Evolutionary conservation across 2,113 vertebrate species (phyloP), one percentile per base, ranked within the genome.

Genomic region (Amphilophus citrinellus): DNA sequence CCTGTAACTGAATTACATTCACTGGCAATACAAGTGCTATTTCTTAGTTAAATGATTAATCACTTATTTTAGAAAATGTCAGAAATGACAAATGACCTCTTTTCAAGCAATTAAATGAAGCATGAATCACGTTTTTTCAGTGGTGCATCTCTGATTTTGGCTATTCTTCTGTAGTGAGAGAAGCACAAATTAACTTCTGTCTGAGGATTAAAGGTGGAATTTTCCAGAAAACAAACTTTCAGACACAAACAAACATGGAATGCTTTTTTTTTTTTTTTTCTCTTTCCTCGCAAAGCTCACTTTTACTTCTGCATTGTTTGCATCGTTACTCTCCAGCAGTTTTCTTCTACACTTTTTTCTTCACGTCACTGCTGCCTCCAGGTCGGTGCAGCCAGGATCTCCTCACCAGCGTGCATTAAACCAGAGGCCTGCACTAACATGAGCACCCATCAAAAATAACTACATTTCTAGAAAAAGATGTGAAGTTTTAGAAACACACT

Each of bases 41-140:
- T 80, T 60, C 22, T 53, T 20, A 24, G 58, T 66, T 22, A 44
- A 42, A 73, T 59, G 62, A 80, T 90, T 42, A 75, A 76, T 89
- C 44, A 3, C 32, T 66, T 61, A 63, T 76, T 80, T 57, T 50
- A 61, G 66, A 50, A 68, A 84, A 68, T 14, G 75, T 53, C 77
- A 84, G 5, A 78, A 65, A 82, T 76, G 63, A 75, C 35, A 84
- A 81, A 81, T 20, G 60, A 53, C 20, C 78, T 76, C 6, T 27
- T 80, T 44, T 80, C 17, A 80, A 24, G 68, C 35, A 57, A 37
- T 84, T 47, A 61, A 87, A 39, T 77, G 57, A 71, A 77, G 56
- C 58, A 9, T 80, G 77, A 61, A 65, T 79, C 57, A 17, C 2
- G 4, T 87, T 73, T 75, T 83, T 83, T 24, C 68, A n/a, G 47